Evolutionary conservation across 2,888 invertebrate species (phyloP).

Genomic region (Odontothrips loti): DNA sequence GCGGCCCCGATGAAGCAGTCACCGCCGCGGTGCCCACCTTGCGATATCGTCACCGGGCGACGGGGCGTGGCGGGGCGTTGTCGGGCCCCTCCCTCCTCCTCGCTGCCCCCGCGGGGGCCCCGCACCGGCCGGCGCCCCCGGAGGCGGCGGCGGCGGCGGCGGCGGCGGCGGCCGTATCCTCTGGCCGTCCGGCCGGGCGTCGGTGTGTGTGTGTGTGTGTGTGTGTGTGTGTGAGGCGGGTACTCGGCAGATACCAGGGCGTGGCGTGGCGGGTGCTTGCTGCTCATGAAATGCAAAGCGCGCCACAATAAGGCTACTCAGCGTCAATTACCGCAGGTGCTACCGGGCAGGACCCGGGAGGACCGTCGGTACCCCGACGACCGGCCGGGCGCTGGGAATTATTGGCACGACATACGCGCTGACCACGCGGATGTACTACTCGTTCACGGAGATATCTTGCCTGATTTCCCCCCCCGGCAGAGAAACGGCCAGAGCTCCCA

Average conservation of each 20-base stretch:
- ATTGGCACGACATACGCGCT: neutral
- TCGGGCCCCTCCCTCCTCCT: no score
- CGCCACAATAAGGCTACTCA: conserved; percentile 13
- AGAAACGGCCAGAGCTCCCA: no score
- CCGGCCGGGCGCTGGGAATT: conserved; percentile 28
- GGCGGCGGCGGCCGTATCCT: conserved; percentile 38
- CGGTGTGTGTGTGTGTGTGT: conserved; percentile 38
- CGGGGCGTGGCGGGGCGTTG: neutral
- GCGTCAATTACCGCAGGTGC: conserved; percentile 31
- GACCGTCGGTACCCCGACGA: no score
- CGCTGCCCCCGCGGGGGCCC: no score
- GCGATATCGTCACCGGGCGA: neutral
- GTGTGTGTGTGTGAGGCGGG: no score
- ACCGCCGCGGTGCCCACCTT: conserved; percentile 42
- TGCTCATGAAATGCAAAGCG: conserved; percentile 34
- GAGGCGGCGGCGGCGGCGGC: conserved; percentile 41
- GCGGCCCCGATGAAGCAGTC: conserved; percentile 41
- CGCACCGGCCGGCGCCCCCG: conserved; percentile 40
- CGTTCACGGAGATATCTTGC: no score
- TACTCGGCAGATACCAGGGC: neutral
- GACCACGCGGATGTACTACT: no score
- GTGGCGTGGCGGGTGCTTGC: conserved; percentile 27
- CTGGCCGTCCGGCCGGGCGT: conserved; percentile 44
- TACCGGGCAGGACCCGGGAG: conserved; percentile 33
- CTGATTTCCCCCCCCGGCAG: no score